These are phyloP conservation scores for Tetrao urogallus DNA, from an alignment of 2,113 vertebrate species.

Conservation along the genomic window DNA sequence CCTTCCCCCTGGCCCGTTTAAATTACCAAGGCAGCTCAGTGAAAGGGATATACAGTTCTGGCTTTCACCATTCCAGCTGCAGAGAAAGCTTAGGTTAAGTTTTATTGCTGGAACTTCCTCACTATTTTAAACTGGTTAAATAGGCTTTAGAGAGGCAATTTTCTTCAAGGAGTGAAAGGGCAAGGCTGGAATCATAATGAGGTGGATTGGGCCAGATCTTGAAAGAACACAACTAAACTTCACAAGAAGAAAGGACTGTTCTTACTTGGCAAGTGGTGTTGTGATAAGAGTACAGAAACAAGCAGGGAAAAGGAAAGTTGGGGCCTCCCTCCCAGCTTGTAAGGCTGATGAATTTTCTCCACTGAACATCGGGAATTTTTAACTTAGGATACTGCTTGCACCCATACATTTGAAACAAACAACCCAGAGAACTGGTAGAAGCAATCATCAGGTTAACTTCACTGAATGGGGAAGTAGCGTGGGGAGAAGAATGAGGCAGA, in stretches of 20 bases:
- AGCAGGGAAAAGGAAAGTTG: neutral
- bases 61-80: neutral
- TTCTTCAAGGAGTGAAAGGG: neutral
- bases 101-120: neutral
- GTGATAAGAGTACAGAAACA: neutral
- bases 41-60: conserved; percentile 5
- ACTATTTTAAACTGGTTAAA: conserved; percentile 11
- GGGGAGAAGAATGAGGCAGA: neutral
- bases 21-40: neutral
- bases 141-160: neutral
- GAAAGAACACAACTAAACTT: neutral
- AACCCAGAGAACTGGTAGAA: neutral
- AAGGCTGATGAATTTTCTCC: neutral
- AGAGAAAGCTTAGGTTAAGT: neutral
- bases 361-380: neutral
- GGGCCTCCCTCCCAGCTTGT: neutral
- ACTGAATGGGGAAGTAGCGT: neutral
- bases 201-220: neutral
- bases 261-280: neutral
- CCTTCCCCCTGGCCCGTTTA: neutral
- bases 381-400: too few species aligned
- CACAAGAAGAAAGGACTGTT: neutral
- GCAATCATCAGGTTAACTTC: neutral
- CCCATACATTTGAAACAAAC: neutral
- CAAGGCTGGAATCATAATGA: neutral